These are phyloP conservation scores for Anaspis maculata DNA, from an alignment of 2,888 invertebrate species.

Conservation along the genomic window DNA sequence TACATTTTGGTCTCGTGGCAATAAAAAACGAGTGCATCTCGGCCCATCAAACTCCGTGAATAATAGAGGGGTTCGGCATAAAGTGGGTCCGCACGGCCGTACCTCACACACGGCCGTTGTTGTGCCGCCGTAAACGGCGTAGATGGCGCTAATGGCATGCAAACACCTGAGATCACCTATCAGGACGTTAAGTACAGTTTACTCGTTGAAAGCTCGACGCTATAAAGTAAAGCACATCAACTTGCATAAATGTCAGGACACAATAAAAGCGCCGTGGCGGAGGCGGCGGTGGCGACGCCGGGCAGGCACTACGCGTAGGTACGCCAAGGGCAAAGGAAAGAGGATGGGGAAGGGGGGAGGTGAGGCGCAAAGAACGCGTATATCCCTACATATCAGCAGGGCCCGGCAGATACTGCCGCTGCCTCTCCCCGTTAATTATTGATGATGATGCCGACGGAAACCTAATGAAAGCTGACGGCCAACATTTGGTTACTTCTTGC, in stretches of 20 bases:
- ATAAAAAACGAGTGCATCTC: no score
- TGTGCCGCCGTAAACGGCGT: no score
- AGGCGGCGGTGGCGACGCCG: constrained; percentile 5
- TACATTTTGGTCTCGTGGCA: no score
- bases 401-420: no score
- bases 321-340: constrained; percentile 2
- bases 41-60: no score
- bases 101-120: no score
- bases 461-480: constrained; percentile 28
- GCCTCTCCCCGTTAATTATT: constrained; percentile 29
- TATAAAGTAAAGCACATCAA: constrained; percentile 39
- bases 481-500: constrained; percentile 33
- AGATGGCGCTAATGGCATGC: constrained; percentile 39
- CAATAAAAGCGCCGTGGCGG: constrained; percentile 28
- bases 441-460: constrained; percentile 26
- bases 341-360: no score
- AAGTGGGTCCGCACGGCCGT: no score
- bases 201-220: constrained; percentile 35
- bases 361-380: no score
- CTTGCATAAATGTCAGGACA: constrained; percentile 37
- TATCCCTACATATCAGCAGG: no score
- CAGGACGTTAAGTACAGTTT: constrained; percentile 35
- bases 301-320: constrained; percentile 7
- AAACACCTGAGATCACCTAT: constrained; percentile 40
- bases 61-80: no score